phyloP scores from a whole-genome alignment of 2,797 vertebrate genomes.

The Gallinago solitaria region DNA sequence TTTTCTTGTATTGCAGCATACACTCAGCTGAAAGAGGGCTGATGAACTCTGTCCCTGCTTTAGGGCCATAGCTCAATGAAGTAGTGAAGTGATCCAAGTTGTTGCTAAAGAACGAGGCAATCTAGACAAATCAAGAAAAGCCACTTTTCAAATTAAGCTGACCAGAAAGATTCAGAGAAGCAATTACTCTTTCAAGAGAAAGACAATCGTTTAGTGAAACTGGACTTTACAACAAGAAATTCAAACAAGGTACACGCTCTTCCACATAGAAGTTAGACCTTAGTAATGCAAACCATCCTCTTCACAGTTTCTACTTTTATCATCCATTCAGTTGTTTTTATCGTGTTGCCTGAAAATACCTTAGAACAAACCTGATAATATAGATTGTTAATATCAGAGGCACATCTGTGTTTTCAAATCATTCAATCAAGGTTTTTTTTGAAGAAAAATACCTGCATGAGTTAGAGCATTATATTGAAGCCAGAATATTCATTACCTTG shows the following conservation, averaged over 20 bases:
- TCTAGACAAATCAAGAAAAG: constrained; percentile 77
- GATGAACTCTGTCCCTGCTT: constrained; percentile 80
- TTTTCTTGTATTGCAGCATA: constrained; percentile 94
- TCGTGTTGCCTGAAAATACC: neutral
- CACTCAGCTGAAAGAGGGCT: constrained; percentile 89
- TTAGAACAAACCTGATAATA: neutral
- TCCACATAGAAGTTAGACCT: neutral
- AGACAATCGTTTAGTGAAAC: neutral
- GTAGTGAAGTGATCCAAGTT: constrained; percentile 91
- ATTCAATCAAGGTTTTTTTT: neutral
- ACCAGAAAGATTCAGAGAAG: neutral
- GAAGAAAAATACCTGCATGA: neutral
- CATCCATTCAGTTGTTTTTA: neutral
- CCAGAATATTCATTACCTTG: constrained; percentile 82
- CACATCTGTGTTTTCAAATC: neutral
- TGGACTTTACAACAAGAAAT: neutral
- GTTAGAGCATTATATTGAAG: neutral
- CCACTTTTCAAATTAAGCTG: neutral
- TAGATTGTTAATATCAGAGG: neutral
- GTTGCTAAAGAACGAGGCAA: constrained; percentile 96
- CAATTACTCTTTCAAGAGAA: neutral
- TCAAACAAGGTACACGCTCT: neutral
- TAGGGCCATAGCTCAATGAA: constrained; percentile 86
- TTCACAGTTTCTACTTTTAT: neutral
- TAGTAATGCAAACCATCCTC: neutral